phyloP scores from a whole-genome alignment of 2,888 invertebrate species.

The Lottia scabra region DNA sequence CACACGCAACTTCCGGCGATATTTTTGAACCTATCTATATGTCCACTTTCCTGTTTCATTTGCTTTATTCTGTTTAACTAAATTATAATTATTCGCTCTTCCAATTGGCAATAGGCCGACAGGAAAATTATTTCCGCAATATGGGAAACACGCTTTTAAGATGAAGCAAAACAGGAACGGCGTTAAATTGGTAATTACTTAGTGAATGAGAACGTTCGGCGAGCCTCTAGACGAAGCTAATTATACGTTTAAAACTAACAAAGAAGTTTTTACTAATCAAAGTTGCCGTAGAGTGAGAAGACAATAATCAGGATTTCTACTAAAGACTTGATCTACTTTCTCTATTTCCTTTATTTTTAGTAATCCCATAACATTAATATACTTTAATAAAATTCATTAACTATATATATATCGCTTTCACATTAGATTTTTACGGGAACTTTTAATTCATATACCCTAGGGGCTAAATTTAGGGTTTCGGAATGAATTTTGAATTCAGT shows the following conservation, averaged over 20 bases:
- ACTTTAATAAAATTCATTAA: no score
- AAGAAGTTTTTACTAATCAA: constrained; percentile 20
- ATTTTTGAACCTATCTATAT: constrained; percentile 28
- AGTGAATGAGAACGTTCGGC: constrained; percentile 23
- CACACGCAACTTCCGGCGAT: constrained; percentile 40
- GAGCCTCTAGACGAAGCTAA: constrained; percentile 24
- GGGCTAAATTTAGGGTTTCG: no score
- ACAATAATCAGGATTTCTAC: constrained; percentile 17
- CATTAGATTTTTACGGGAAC: no score
- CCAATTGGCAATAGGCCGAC: constrained; percentile 12
- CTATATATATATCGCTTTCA: no score
- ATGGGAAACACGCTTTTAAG: constrained; percentile 20
- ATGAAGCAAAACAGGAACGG: constrained; percentile 16
- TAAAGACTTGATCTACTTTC: not conserved
- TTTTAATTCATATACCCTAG: no score
- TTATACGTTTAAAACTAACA: constrained; percentile 25
- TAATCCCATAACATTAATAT: no score
- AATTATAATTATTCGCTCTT: constrained; percentile 29
- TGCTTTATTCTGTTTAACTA: constrained; percentile 31
- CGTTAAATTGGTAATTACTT: constrained; percentile 31
- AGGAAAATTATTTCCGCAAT: constrained; percentile 21
- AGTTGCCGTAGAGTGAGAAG: constrained; percentile 13
- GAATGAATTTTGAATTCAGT: no score
- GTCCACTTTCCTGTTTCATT: constrained; percentile 30
- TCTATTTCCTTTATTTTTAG: not conserved